Base-by-base conservation (phyloP, 2,888 invertebrate genomes). In the Calliopum simillimum region DNA sequence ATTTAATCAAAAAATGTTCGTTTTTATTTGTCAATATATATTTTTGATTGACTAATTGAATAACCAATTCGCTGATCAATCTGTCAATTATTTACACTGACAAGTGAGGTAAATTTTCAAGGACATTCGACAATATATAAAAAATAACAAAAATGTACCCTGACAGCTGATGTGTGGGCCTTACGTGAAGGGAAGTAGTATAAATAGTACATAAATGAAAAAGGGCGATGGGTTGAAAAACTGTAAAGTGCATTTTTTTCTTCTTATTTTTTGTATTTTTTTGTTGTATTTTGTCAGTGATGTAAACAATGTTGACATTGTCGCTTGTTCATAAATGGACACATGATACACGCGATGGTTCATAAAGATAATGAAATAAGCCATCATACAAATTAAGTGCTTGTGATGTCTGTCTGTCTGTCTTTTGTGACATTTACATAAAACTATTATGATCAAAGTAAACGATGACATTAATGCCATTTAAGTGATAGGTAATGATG, bases 21-120 rank as follows among this genome's bases (percentile, higher is more conserved):
- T n/a, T n/a, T 8, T 33, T 33, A 1, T 33, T 33, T 8, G 6
- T 33, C 12, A 21, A 14, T 25, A 56, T 14, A 23, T 56, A 56
- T 56, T 76, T 75, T 76, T 76, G 76, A 77, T 78, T 77, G 76
- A 79, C 75, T 78, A 79, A 79, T 79, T 79, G 77, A 79, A 79
- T 78, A 78, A 79, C 75, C 76, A 76, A 76, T 76, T 75, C 76
- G 74, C 71, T 77, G 76, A 79, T 78, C 79, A 78, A 79, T 79
- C 78, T 79, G 79, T 79, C 79, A 78, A 78, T 79, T 79, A 79
- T 76, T 74, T 68, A 69, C 61, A 61, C 70, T 75, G 75, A 76
- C 75, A 75, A 69, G 72, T 73, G 75, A 72, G 74, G 74, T 72
- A 71, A 69, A 70, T 62, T 63, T 68, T 69, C 67, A 72, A 71